Evolutionary conservation across 2,888 invertebrate genomes (phyloP).

Genomic region (Parnassius mnemosyne): DNA sequence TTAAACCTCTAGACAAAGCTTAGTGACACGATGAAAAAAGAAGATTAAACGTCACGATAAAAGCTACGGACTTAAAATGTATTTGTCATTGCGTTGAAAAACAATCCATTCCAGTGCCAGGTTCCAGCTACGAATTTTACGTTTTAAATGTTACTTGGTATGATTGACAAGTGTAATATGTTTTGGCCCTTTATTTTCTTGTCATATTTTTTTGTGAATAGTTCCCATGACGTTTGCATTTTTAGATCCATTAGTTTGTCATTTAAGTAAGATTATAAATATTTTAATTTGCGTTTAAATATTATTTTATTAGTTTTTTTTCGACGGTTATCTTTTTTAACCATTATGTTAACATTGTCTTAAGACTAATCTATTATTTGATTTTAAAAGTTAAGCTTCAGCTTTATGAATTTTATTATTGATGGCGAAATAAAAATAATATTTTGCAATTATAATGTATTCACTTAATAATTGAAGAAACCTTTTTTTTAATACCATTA

Average conservation of each 20-base stretch:
- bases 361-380: too few relatives aligned
- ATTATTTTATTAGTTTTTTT: too few relatives aligned
- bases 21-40: conserved; percentile 47
- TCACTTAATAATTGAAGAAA: too few relatives aligned
- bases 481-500: background rate
- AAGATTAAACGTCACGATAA: conserved; percentile 47
- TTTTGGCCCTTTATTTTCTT: background rate
- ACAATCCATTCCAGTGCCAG: conserved; percentile 6
- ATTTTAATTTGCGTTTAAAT: conserved; percentile 1
- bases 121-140: conserved; percentile 12
- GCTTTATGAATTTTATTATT: too few relatives aligned
- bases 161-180: conserved; percentile 8
- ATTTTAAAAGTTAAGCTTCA: too few relatives aligned
- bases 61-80: conserved; percentile 33
- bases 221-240: conserved; percentile 7
- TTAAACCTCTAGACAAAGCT: conserved; percentile 41
- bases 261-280: background rate
- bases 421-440: too few relatives aligned
- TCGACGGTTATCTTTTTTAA: too few relatives aligned
- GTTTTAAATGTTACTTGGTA: background rate
- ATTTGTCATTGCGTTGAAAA: conserved; percentile 23
- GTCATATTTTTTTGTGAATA: conserved; percentile 2
- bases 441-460: too few relatives aligned
- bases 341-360: too few relatives aligned
- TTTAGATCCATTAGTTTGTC: background rate